Conservation (phyloP, 37 sponge, comb jelly and placozoan genomes). For the Axinella damicornis region DNA sequence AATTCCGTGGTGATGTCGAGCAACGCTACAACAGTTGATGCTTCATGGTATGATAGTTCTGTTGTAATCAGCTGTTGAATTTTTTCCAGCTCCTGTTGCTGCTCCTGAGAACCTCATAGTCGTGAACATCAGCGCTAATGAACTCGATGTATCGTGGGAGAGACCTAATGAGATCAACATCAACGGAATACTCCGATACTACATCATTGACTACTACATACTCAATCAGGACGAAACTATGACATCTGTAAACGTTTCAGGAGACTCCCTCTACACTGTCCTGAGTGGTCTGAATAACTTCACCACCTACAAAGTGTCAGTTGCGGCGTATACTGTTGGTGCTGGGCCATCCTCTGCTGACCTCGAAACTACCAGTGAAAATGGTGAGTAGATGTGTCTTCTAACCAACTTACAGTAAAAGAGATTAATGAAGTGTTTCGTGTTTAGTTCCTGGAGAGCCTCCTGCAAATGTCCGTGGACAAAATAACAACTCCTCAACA, state of each 20-base stretch:
- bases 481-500: too few relatives aligned
- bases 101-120: conserved; percentile 29
- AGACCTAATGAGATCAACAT: conserved; percentile 9
- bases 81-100: neutral
- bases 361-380: conserved; percentile 11
- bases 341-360: neutral
- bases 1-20: neutral
- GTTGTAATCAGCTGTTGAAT: too few relatives aligned
- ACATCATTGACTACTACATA: conserved; percentile 20
- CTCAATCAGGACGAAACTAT: too few relatives aligned
- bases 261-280: neutral
- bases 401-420: neutral
- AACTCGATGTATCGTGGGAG: conserved; percentile 30
- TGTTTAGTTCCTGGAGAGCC: conserved; percentile 28
- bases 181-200: conserved; percentile 34
- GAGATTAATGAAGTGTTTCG: neutral
- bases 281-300: conserved; percentile 24
- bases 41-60: too few relatives aligned
- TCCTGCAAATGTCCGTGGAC: neutral
- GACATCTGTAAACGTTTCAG: neutral
- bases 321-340: conserved; percentile 19
- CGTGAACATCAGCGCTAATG: neutral
- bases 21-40: neutral
- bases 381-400: neutral
- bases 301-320: conserved; percentile 43